phyloP scores from a whole-genome alignment of 2,113 vertebrate genomes.

The Catharus fuscescens region DNA sequence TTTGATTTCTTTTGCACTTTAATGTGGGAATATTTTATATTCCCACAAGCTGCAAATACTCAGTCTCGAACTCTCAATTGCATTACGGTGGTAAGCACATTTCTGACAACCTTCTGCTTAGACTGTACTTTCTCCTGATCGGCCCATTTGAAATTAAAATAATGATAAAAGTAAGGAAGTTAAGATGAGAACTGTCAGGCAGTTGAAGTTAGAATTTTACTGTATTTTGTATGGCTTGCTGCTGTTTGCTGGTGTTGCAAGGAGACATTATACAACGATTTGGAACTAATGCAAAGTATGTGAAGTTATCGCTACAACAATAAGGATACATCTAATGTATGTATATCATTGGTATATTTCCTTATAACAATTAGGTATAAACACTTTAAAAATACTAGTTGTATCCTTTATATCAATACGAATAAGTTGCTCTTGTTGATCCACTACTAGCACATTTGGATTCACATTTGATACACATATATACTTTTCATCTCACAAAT shows the following conservation, averaged over 20 bases:
- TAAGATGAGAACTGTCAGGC: background rate
- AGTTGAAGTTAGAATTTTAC: slow-evolving; percentile 6
- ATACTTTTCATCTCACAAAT: background rate
- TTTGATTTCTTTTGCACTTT: slow-evolving; percentile 40
- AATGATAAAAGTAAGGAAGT: slow-evolving; percentile 54
- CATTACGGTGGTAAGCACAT: slow-evolving; percentile 62
- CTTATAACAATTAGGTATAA: background rate
- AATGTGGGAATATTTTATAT: slow-evolving; percentile 33
- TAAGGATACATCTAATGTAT: background rate
- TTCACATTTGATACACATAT: background rate
- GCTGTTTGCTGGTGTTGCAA: background rate
- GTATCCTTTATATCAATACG: background rate
- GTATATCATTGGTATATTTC: background rate
- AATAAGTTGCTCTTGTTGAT: background rate
- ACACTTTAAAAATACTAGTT: background rate
- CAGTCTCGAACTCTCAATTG: background rate
- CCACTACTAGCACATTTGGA: background rate
- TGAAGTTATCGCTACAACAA: background rate
- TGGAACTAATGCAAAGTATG: background rate
- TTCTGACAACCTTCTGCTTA: slow-evolving; percentile 70
- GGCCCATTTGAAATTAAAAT: slow-evolving; percentile 63
- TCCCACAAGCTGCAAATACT: slow-evolving; percentile 21
- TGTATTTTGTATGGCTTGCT: background rate
- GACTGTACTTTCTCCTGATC: slow-evolving; percentile 46
- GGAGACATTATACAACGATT: background rate